phyloP scores from a whole-genome alignment of 2,113 vertebrate species.

The Microcebus griseorufus region DNA sequence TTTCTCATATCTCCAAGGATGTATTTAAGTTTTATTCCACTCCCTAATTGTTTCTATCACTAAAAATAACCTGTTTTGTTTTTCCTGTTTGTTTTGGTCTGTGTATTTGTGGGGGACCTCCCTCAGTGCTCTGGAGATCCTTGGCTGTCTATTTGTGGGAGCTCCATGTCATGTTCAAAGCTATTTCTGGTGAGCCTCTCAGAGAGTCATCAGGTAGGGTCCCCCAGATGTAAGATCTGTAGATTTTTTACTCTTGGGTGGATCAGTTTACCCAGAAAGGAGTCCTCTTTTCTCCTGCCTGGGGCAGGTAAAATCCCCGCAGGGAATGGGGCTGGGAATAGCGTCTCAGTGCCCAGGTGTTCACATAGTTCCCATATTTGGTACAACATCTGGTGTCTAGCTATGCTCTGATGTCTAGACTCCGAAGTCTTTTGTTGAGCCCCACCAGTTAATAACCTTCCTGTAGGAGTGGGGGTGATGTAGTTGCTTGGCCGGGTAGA shows the following conservation, averaged over 20 bases:
- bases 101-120: background rate
- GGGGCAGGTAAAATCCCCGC: background rate
- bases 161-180: background rate
- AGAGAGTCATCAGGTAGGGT: background rate
- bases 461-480: accelerated
- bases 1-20: background rate
- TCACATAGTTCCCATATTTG: background rate
- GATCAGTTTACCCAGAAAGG: background rate
- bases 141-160: background rate
- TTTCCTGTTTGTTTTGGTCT: background rate
- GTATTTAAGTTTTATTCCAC: constrained; percentile 1
- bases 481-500: background rate
- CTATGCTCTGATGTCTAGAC: background rate
- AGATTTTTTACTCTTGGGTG: background rate
- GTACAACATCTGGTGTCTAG: background rate
- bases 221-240: background rate
- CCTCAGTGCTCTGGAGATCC: background rate
- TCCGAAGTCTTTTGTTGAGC: background rate
- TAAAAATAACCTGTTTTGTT: background rate
- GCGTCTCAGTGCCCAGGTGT: background rate
- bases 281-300: background rate
- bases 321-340: background rate
- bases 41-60: background rate
- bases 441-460: background rate
- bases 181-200: background rate